Conservation (phyloP, 2,888 invertebrate species). For the Euspilapteryx auroguttella region DNA sequence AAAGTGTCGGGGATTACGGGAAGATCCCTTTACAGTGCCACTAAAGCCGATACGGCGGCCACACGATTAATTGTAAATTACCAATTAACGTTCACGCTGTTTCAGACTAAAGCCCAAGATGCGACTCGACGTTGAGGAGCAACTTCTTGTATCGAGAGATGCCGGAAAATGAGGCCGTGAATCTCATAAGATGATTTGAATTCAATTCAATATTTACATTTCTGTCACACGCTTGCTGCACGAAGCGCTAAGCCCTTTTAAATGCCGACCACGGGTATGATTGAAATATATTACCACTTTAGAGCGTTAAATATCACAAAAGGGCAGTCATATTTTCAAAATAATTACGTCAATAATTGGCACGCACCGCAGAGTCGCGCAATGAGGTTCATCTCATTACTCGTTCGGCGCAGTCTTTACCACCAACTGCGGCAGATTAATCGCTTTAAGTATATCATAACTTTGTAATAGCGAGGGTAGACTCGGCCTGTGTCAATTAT, state of each 20-base stretch:
- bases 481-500: constrained; percentile 45
- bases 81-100: constrained; percentile 2
- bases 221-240: not conserved
- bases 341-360: constrained; percentile 61
- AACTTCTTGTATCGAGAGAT: no score
- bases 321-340: constrained; percentile 50
- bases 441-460: constrained; percentile 55
- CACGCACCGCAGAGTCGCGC: constrained; percentile 33
- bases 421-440: constrained; percentile 56
- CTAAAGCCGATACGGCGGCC: constrained; percentile 2
- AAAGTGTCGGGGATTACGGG: constrained; percentile 11
- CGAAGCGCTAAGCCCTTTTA: constrained; percentile 24
- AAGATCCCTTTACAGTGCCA: constrained; percentile 4
- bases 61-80: constrained; percentile 3
- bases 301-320: constrained; percentile 45
- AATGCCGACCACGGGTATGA: constrained; percentile 24
- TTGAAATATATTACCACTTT: constrained; percentile 44
- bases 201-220: no score
- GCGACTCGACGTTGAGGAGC: no score
- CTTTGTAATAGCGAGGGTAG: constrained; percentile 30
- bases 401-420: constrained; percentile 43
- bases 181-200: no score
- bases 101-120: constrained; percentile 3
- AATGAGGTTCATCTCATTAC: constrained; percentile 33
- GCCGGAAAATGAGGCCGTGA: no score